Conservation (phyloP, 2,113 vertebrate genomes). For the Helogale parvula region DNA sequence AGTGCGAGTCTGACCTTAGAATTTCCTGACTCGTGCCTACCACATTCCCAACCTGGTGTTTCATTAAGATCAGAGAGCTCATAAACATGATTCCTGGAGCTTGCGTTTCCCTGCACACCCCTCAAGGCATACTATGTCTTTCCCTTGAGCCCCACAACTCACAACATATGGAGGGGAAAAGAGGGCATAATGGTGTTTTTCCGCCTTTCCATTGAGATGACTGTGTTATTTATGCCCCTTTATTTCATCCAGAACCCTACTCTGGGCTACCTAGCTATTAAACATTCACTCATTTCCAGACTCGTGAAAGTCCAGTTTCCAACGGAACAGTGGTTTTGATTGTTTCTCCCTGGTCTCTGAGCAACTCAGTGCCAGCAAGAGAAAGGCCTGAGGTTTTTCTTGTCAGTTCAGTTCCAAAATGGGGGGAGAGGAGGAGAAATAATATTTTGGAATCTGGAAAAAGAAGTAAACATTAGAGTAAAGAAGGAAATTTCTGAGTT, state of each 20-base stretch:
- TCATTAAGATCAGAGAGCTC: constrained; percentile 37
- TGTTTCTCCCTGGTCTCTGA: constrained; percentile 6
- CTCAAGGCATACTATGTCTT: neutral
- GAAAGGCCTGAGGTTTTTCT: neutral
- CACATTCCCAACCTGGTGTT: neutral
- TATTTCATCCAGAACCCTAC: constrained; percentile 26
- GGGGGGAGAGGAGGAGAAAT: neutral
- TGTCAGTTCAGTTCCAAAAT: constrained; percentile 12
- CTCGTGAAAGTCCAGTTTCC: neutral
- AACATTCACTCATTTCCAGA: constrained; percentile 27
- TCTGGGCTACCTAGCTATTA: neutral
- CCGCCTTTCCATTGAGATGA: neutral
- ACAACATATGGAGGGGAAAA: neutral
- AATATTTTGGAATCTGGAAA: neutral
- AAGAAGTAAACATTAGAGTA: constrained; percentile 21
- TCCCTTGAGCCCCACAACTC: constrained; percentile 3
- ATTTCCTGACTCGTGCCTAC: constrained; percentile 1
- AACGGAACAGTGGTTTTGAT: neutral
- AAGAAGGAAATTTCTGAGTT: neutral
- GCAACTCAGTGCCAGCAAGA: neutral
- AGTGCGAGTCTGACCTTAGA: neutral
- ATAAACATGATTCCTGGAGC: neutral
- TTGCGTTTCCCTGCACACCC: neutral
- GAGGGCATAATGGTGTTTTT: neutral
- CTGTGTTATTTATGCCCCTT: neutral